Percentiles rank a stretch among this genome's conserved stretches.
phyloP scores from a whole-genome alignment of 2,797 vertebrate species.

The Acipenser ruthenus region DNA sequence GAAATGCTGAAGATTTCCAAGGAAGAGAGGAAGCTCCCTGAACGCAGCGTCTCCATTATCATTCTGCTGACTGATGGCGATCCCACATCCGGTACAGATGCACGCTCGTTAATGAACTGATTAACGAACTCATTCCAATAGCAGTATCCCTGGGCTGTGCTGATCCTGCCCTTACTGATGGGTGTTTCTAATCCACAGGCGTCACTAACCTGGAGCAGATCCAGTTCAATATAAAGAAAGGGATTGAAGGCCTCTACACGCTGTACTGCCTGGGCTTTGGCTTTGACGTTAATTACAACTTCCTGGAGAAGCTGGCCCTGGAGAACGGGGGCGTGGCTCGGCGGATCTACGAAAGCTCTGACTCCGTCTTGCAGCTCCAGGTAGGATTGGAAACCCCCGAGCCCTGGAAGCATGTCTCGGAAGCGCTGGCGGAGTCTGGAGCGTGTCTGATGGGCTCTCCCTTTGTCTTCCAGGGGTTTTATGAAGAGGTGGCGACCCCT shows the following conservation, averaged over 20 bases:
- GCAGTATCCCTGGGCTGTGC: too few relatives aligned
- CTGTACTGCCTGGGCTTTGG: constrained; percentile 89
- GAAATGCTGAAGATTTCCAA: constrained; percentile 43
- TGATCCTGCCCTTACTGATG: too few relatives aligned
- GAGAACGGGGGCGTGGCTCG: constrained; percentile 71
- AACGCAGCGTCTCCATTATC: constrained; percentile 67
- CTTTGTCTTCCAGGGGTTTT: constrained; percentile 56
- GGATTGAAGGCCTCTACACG: constrained; percentile 55
- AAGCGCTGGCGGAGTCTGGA: background rate
- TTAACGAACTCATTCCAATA: too few relatives aligned
- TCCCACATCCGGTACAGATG: constrained; percentile 68
- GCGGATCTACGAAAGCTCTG: constrained; percentile 80
- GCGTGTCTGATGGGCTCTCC: background rate
- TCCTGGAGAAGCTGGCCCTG: constrained; percentile 81
- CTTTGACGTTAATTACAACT: constrained; percentile 77
- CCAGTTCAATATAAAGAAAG: constrained; percentile 56
- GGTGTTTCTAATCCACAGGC: constrained; percentile 39
- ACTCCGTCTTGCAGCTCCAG: constrained; percentile 81
- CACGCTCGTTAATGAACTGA: too few relatives aligned
- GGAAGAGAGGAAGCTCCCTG: constrained; percentile 39
- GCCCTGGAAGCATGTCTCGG: too few relatives aligned
- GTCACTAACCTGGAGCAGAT: constrained; percentile 52
- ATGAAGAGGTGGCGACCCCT: constrained; percentile 66
- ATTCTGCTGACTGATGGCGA: constrained; percentile 88
- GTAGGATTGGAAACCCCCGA: constrained; percentile 37